phyloP scores from a whole-genome alignment of 2,888 invertebrate species.

The Invenusta paracnida region DNA sequence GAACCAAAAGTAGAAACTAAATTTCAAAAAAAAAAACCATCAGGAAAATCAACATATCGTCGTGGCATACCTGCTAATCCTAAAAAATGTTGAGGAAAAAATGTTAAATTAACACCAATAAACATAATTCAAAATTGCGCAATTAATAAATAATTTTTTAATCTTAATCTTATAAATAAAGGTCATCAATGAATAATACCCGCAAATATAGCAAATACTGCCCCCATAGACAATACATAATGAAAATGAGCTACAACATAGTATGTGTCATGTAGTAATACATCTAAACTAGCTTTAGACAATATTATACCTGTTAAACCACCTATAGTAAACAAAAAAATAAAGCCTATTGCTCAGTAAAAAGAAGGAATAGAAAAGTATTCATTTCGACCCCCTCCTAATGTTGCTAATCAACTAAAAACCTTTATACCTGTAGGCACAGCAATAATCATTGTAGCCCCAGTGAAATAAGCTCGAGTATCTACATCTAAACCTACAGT shows the following conservation, averaged over 20 bases:
- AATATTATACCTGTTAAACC: slow-evolving; percentile 65
- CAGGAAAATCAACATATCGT: slow-evolving; percentile 71
- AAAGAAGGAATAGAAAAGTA: slow-evolving; percentile 32
- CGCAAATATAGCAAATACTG: slow-evolving; percentile 72
- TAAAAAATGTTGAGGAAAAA: slow-evolving; percentile 76
- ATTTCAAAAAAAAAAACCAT: slow-evolving; percentile 51
- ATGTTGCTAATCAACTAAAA: slow-evolving; percentile 72
- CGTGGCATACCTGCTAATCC: slow-evolving; percentile 71
- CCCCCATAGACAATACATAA: slow-evolving; percentile 73
- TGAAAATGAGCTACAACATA: slow-evolving; percentile 77
- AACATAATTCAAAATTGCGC: slow-evolving; percentile 69
- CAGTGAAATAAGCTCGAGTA: slow-evolving; percentile 77
- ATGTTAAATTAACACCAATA: slow-evolving; percentile 73
- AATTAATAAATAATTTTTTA: slow-evolving; percentile 60
- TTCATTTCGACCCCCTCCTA: slow-evolving; percentile 63
- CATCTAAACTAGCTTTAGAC: slow-evolving; percentile 73
- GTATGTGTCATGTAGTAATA: slow-evolving; percentile 72
- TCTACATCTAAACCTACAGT: slow-evolving; percentile 78
- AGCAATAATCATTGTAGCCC: slow-evolving; percentile 80
- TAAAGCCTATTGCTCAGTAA: slow-evolving; percentile 43
- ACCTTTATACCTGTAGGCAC: slow-evolving; percentile 79
- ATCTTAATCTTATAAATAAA: slow-evolving; percentile 65
- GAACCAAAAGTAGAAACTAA: slow-evolving; percentile 15
- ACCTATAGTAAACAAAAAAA: slow-evolving; percentile 44
- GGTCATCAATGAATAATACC: slow-evolving; percentile 71